Percentiles rank a stretch among this genome's conserved stretches.
phyloP scores from a whole-genome alignment of 1,140 invertebrate species.

The Anthonomus grandis region DNA sequence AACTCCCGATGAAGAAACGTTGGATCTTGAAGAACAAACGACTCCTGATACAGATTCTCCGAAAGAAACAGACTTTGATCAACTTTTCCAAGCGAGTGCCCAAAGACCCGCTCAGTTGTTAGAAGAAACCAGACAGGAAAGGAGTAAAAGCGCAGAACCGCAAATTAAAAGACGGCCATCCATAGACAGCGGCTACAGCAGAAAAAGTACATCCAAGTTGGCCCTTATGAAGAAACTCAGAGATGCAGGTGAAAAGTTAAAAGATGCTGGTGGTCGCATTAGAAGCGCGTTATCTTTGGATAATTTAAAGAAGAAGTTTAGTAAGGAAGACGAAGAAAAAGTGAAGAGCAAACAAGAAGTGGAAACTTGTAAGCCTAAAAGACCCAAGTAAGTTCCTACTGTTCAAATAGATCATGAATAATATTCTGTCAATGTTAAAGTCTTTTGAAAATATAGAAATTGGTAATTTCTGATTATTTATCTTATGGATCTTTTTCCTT shows the following conservation, averaged over 20 bases:
- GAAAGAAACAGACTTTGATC: conserved; percentile 23
- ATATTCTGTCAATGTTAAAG: too few relatives aligned
- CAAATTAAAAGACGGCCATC: conserved; percentile 41
- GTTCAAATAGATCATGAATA: too few relatives aligned
- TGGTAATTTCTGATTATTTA: too few relatives aligned
- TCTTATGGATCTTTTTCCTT: too few relatives aligned
- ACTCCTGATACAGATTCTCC: conserved; percentile 3
- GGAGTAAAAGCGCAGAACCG: conserved; percentile 41
- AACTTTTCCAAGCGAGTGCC: conserved; percentile 20
- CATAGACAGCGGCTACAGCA: conserved; percentile 44
- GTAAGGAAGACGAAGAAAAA: conserved; percentile 13
- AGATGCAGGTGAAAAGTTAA: conserved; percentile 40
- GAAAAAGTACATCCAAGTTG: conserved; percentile 43
- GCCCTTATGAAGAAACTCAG: conserved; percentile 42
- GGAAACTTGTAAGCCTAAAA: too few relatives aligned
- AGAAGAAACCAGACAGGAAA: not conserved
- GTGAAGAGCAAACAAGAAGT: conserved; percentile 18
- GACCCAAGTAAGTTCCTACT: too few relatives aligned
- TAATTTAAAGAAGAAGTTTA: conserved; percentile 13
- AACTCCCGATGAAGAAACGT: not conserved
- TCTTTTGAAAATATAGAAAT: too few relatives aligned
- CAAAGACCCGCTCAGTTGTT: not conserved
- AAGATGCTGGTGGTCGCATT: conserved; percentile 40
- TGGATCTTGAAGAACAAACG: conserved; percentile 3
- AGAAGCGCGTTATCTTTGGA: conserved; percentile 35